Evolutionary conservation across 2,888 invertebrate genomes (phyloP), one percentile per base, ranked within the genome.

Genomic region (Priocnemis perturbator): DNA sequence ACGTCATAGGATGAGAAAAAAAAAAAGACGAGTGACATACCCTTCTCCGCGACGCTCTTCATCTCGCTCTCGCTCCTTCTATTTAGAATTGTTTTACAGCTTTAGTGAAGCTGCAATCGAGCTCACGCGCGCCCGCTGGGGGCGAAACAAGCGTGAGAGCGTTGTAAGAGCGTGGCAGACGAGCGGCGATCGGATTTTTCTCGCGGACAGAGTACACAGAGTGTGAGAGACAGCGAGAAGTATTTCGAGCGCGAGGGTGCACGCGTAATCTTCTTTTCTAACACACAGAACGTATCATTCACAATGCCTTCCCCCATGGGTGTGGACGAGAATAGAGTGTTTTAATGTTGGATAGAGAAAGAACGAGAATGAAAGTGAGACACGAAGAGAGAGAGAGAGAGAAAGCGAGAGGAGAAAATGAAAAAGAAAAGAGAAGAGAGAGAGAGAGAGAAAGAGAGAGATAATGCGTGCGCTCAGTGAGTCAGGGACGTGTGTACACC

Each of bases 401-500:
- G 19, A 37, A 37, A 37, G 37, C 37, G n/a, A 23, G 23, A 44
- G 57, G 19, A 57, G 37, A 21, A 17, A 19, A 57, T 37, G 45
- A 58, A 30, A 58, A 58, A 59, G 21, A 59, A 57, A 21, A 19
- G 17, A 44, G 37, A 19, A 30, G 17, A 37, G 19, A 57, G 19
- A 57, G 44, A 20, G 44, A 57, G 9, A 19, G 19, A 57, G 14
- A 57, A 14, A 57, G 37, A 57, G 20, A 57, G 57, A 44, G 37
- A 19, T 17, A 37, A 19, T 57, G 44, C 20, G 58, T 58, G 37
- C 58, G 44, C 37, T 19, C 50, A 47, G 17, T 19, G 19, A 57
- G 45, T 60, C 56, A n/a, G 19, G 14, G 53, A 61, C 45, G 52
- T 23, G 48, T 21, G 47, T 26, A 53, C 60, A 59, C 55, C 60